phyloP scores from a whole-genome alignment of 2,888 invertebrate genomes.

The Clunio marinus region DNA sequence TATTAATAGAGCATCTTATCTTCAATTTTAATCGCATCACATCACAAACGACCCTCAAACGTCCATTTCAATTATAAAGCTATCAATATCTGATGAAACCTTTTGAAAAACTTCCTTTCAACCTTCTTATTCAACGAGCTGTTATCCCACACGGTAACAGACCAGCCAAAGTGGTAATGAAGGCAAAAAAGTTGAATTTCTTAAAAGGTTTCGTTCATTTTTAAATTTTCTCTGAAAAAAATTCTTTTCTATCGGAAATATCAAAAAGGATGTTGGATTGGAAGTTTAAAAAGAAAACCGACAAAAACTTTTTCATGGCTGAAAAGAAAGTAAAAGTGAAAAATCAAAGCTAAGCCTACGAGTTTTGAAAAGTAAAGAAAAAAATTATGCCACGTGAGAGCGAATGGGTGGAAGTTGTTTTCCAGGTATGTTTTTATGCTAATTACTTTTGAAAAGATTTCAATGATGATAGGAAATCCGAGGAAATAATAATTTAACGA shows the following conservation, averaged over 20 bases:
- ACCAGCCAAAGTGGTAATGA: neutral
- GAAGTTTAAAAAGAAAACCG: neutral
- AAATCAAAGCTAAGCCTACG: too few relatives aligned
- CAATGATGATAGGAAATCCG: too few relatives aligned
- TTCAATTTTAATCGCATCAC: neutral
- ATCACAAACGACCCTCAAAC: neutral
- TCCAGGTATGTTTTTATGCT: too few relatives aligned
- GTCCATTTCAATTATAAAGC: neutral
- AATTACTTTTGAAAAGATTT: too few relatives aligned
- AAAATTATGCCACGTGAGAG: too few relatives aligned
- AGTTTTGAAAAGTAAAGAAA: too few relatives aligned
- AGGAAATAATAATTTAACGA: too few relatives aligned
- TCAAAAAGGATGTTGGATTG: neutral
- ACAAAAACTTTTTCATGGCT: neutral
- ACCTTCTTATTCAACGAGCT: too few relatives aligned
- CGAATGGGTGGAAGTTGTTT: too few relatives aligned
- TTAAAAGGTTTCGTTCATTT: neutral
- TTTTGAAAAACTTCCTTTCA: neutral
- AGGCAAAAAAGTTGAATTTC: too few relatives aligned
- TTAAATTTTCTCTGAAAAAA: constrained; percentile 12
- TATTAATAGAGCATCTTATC: neutral
- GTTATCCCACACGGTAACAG: too few relatives aligned
- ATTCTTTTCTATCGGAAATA: neutral
- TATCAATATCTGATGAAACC: neutral
- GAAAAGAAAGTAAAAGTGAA: too few relatives aligned